Conservation (phyloP, 2,797 vertebrate genomes). For the Pyrocephalus nanus region DNA sequence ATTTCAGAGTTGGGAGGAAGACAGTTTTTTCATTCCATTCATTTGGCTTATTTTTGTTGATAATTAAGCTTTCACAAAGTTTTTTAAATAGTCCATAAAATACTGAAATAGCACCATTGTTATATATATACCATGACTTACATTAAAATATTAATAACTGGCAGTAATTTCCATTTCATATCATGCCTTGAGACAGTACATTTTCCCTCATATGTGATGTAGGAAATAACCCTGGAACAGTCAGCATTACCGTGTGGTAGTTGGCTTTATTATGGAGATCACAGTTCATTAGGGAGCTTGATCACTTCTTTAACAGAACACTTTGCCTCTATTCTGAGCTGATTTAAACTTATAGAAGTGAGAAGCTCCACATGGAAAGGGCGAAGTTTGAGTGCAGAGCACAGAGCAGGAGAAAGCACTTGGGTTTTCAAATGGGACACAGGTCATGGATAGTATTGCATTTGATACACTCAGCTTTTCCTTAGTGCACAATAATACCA, state of each 20-base stretch:
- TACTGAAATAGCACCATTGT: accelerated
- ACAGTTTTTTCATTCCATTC: background rate
- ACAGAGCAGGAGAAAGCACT: background rate
- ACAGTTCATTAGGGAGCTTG: background rate
- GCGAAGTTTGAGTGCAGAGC: background rate
- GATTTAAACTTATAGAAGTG: background rate
- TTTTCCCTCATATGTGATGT: background rate
- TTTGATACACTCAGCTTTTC: background rate
- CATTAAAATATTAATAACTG: background rate
- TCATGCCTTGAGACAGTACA: background rate
- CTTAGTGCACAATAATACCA: background rate
- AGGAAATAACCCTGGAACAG: background rate
- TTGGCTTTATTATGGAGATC: background rate
- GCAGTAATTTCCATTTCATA: background rate
- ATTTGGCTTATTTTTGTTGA: background rate
- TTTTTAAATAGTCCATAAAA: background rate
- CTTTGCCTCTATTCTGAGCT: background rate
- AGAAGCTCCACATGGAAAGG: background rate
- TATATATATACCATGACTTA: too few species aligned
- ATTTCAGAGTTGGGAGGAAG: background rate
- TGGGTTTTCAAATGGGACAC: background rate
- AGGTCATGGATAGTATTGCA: background rate
- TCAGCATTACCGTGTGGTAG: background rate
- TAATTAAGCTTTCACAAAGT: background rate
- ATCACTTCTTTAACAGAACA: background rate